Percentiles rank a stretch among this genome's conserved stretches.
Evolutionary conservation across 2,113 vertebrate species (phyloP).

Genomic region (Brachirus orientalis): DNA sequence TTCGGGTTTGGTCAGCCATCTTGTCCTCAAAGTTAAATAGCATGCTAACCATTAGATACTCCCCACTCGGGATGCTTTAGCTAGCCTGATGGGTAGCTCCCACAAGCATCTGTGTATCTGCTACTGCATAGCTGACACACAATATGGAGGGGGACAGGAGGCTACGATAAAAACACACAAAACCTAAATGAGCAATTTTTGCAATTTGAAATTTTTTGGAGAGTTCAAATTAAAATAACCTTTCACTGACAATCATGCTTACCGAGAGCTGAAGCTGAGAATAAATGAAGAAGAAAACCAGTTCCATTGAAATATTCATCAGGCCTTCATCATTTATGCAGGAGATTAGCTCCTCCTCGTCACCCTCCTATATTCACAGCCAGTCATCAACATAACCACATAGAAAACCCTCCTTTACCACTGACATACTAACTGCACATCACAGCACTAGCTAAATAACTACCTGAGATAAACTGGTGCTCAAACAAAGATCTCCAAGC

Average conservation of each 20-base stretch:
- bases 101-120: slow-evolving; percentile 50
- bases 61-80: slow-evolving; percentile 55
- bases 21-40: slow-evolving; percentile 53
- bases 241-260: slow-evolving; percentile 78
- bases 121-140: slow-evolving; percentile 44
- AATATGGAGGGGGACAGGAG: neutral
- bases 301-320: slow-evolving; percentile 85
- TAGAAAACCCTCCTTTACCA: slow-evolving; percentile 36
- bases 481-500: slow-evolving; percentile 71
- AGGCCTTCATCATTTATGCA: slow-evolving; percentile 85
- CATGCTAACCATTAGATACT: slow-evolving; percentile 53
- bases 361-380: slow-evolving; percentile 77
- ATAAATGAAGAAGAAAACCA: slow-evolving; percentile 73
- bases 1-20: slow-evolving; percentile 71
- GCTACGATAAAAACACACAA: slow-evolving; percentile 60
- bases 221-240: slow-evolving; percentile 85
- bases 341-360: slow-evolving; percentile 82
- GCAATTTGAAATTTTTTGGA: slow-evolving; percentile 71
- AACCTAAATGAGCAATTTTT: slow-evolving; percentile 76
- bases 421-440: slow-evolving; percentile 35
- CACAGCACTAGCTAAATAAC: slow-evolving; percentile 65
- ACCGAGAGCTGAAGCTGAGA: slow-evolving; percentile 70
- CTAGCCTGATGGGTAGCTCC: slow-evolving; percentile 58
- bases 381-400: slow-evolving; percentile 70
- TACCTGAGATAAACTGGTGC: slow-evolving; percentile 49